These are phyloP conservation scores for Varecia variegata DNA, from an alignment of 2,797 vertebrate genomes.

Conservation along the genomic window DNA sequence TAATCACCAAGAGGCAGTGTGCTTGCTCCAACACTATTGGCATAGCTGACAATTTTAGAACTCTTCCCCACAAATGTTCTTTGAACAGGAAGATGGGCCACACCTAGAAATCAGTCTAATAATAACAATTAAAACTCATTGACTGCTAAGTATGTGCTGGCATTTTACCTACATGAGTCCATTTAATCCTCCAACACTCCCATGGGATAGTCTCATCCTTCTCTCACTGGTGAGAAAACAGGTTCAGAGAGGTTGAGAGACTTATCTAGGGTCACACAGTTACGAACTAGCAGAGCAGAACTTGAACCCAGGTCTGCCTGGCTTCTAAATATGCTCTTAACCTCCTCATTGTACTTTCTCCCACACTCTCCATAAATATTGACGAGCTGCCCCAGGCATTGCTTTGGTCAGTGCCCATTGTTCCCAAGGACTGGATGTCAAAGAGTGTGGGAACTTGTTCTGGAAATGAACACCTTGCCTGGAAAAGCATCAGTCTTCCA, in stretches of 20 bases:
- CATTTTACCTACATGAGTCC: not conserved
- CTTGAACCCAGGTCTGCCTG: not conserved
- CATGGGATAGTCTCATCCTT: not conserved
- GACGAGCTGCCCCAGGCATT: not conserved
- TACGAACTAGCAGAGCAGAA: not conserved
- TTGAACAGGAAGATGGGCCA: not conserved
- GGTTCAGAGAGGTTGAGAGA: not conserved
- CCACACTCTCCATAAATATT: not conserved
- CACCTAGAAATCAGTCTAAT: not conserved
- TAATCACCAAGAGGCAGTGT: not conserved
- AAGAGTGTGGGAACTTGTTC: slow-evolving; percentile 53
- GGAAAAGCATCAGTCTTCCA: slow-evolving; percentile 49
- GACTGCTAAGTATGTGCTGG: not conserved
- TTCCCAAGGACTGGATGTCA: not conserved
- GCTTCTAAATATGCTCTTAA: not conserved
- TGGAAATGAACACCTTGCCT: slow-evolving; percentile 61
- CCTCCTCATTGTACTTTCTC: not conserved
- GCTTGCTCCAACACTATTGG: not conserved
- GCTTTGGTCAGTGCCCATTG: not conserved
- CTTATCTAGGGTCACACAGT: not conserved
- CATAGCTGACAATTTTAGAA: not conserved
- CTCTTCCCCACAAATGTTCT: not conserved
- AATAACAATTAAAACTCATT: not conserved
- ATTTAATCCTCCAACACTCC: not conserved
- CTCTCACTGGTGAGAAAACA: not conserved